Base-by-base conservation (phyloP, 2,113 vertebrate species). In the Rhinoderma darwinii region DNA sequence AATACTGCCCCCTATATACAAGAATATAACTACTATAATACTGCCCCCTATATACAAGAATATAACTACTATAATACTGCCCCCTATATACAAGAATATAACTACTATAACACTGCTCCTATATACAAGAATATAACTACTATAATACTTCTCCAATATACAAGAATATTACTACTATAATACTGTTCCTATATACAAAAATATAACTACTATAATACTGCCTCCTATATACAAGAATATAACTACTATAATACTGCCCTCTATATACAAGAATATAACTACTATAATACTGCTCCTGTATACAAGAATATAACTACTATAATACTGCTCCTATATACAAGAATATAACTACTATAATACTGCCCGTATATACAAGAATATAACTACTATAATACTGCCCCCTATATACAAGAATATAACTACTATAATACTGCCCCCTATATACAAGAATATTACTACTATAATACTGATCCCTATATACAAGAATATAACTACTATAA, bases 291-390 rank as follows among this genome's bases (percentile, higher is more conserved):
- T 63, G 59, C 59, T 4, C 59, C 59, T 30, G 12, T 30, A 5
- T 63, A 63, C 59, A 63, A 63, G 9, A 63, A 63, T 27, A 63
- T 27, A 63, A 63, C 59, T 63, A 63, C 59, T 63, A 63, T 27
- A 63, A 27, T 63, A 27, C n/a, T 63, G 59, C 59, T 4, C 59
- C 59, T 30, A 27, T 30, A 5, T 63, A 63, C 59, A 63, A 63
- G 9, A 63, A 63, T 63, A 63, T 54, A 63, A 63, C 59, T 63
- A 63, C 59, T 63, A 63, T 63, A 63, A 63, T 63, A 63, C 59
- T 63, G 18, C 51, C 11, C 47, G 6, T 50, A 14, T 50, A 50
- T n/a, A n/a, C n/a, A n/a, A n/a, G n/a, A 22, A 63, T 12, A 63
- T 22, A 63, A 30, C n/a, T 63, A 30, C 59, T 63, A 27, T 63